Conservation (phyloP, 2,797 vertebrate species). For the Smutsia gigantea region DNA sequence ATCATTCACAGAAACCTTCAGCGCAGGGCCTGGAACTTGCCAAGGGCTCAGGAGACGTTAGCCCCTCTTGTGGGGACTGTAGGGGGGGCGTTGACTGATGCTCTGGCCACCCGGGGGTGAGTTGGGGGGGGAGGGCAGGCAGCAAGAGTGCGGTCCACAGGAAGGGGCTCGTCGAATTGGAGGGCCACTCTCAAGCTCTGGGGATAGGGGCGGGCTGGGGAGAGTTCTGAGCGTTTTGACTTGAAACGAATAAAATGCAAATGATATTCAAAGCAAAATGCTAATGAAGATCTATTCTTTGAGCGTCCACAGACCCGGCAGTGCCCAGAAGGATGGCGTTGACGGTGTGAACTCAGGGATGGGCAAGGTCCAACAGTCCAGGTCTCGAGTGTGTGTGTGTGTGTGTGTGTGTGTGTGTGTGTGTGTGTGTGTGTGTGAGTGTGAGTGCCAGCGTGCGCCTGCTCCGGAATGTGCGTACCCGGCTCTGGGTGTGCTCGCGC, state of each 20-base stretch:
- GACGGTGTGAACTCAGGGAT: slow-evolving; percentile 16
- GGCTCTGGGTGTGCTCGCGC: slow-evolving; percentile 70
- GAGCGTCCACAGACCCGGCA: background rate
- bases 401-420: background rate
- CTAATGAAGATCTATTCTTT: slow-evolving; percentile 74
- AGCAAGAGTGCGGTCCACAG: background rate
- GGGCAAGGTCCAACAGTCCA: background rate
- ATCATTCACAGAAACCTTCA: background rate
- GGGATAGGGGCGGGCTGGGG: slow-evolving; percentile 16
- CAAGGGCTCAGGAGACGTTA: background rate
- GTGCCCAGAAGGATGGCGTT: background rate
- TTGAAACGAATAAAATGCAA: slow-evolving; percentile 79
- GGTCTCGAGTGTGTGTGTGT: background rate
- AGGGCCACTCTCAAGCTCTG: background rate
- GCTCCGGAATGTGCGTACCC: slow-evolving; percentile 43
- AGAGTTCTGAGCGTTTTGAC: slow-evolving; percentile 73
- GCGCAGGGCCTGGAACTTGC: background rate
- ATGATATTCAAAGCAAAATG: slow-evolving; percentile 81
- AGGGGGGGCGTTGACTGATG: background rate
- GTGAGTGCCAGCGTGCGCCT: background rate
- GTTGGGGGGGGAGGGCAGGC: background rate
- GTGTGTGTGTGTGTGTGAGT: background rate
- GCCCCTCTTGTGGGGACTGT: background rate
- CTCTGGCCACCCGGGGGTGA: background rate
- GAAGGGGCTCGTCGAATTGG: background rate